A percentile compares a stretch with the other conserved stretches of the same genome.
Evolutionary conservation across 2,888 invertebrate species (phyloP).

Genomic region (Liposcelis brunnea): DNA sequence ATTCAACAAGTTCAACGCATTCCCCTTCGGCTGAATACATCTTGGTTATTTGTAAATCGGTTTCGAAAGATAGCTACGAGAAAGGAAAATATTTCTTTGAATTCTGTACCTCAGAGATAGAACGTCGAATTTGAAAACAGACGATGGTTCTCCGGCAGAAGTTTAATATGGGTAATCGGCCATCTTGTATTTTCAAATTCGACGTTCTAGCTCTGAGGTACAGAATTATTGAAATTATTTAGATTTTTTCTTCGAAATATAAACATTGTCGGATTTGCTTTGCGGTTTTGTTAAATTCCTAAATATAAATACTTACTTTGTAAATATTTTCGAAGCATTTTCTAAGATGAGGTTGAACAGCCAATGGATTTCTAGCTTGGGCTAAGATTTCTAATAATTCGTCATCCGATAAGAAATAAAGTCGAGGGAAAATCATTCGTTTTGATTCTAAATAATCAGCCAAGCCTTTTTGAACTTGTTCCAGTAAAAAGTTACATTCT

Average conservation of each 20-base stretch:
- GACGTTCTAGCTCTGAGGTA: too few species aligned
- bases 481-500: constrained; percentile 50
- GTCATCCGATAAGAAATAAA: constrained; percentile 71
- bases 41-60: constrained; percentile 46
- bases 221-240: too few species aligned
- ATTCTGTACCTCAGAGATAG: background rate
- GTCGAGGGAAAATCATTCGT: constrained; percentile 52
- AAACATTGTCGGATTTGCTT: too few species aligned
- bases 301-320: constrained; percentile 1
- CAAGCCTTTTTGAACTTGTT: constrained; percentile 56
- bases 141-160: too few species aligned
- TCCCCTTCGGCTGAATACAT: constrained; percentile 68
- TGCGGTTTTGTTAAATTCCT: too few species aligned
- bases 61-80: constrained; percentile 44
- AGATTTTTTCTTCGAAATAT: background rate
- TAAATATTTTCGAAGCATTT: constrained; percentile 69
- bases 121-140: background rate
- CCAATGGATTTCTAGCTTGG: constrained; percentile 56
- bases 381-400: constrained; percentile 66
- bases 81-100: constrained; percentile 13
- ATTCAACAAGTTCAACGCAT: constrained; percentile 44
- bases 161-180: too few species aligned
- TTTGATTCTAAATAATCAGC: constrained; percentile 64
- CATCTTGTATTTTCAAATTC: too few species aligned
- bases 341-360: constrained; percentile 64